A percentile compares a stretch with the other conserved stretches of the same genome.
phyloP scores from a whole-genome alignment of 2,113 vertebrate species.

The Phoenicopterus ruber region DNA sequence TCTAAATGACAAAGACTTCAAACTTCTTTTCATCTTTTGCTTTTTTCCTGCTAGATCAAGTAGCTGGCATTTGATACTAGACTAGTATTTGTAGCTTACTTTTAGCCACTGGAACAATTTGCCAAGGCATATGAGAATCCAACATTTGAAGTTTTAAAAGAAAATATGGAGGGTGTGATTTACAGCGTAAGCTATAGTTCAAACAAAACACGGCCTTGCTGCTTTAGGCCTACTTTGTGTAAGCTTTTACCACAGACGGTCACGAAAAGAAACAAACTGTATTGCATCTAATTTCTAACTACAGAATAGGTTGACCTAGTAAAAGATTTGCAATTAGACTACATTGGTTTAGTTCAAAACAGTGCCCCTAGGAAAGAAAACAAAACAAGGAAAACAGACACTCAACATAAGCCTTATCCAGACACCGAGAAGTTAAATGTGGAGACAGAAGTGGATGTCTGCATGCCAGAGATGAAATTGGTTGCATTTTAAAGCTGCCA shows the following conservation, averaged over 20 bases:
- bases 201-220: not conserved
- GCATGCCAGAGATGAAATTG: not conserved
- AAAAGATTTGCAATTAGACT: not conserved
- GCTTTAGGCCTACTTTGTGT: not conserved
- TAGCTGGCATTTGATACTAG: not conserved
- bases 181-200: not conserved
- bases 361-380: not conserved
- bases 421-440: not conserved
- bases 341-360: not conserved
- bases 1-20: slow-evolving; percentile 5
- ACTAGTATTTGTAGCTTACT: not conserved
- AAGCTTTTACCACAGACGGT: not conserved
- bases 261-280: not conserved
- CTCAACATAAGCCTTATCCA: not conserved
- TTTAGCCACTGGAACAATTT: not conserved
- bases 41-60: not conserved
- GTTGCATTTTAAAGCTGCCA: not conserved
- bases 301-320: not conserved
- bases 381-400: not conserved
- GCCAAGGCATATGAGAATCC: not conserved
- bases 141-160: not conserved
- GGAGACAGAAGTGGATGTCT: not conserved
- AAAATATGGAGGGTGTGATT: not conserved
- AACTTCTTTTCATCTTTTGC: not conserved
- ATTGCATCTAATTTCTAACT: not conserved